A percentile compares a stretch with the other conserved stretches of the same genome.
Evolutionary conservation across 2,888 invertebrate genomes (phyloP).

Genomic region (Odontocolon sp.): DNA sequence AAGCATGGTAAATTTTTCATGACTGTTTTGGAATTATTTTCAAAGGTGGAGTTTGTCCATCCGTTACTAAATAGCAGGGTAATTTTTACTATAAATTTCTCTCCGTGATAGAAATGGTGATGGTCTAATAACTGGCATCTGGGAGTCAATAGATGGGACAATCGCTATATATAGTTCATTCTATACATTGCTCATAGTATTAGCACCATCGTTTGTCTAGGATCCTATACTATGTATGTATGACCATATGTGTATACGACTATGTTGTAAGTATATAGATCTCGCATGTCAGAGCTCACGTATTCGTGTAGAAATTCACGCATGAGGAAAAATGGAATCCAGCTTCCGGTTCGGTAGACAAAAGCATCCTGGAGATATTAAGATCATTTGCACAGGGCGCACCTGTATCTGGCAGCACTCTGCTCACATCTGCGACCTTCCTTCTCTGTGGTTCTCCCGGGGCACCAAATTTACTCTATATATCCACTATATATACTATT

Average conservation of each 20-base stretch:
- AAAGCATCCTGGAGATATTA: constrained; percentile 45
- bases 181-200: too few relatives aligned
- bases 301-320: neutral
- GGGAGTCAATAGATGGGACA: too few relatives aligned
- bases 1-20: too few relatives aligned
- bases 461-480: neutral
- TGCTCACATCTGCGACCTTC: constrained; percentile 14
- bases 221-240: too few relatives aligned
- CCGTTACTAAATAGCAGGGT: too few relatives aligned
- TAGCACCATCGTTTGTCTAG: too few relatives aligned
- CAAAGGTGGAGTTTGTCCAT: too few relatives aligned
- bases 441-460: constrained; percentile 2
- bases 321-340: constrained; percentile 33
- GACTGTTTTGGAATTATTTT: too few relatives aligned
- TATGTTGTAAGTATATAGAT: neutral
- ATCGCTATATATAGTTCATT: too few relatives aligned
- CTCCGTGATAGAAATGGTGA: too few relatives aligned
- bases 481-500: neutral
- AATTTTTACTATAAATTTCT: too few relatives aligned
- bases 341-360: constrained; percentile 40
- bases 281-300: constrained; percentile 2
- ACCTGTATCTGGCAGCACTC: constrained; percentile 41
- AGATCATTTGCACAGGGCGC: constrained; percentile 49
- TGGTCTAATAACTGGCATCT: too few relatives aligned
- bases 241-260: neutral